Conservation (phyloP, 2,113 vertebrate species). For the Coptodon bakossiorum region DNA sequence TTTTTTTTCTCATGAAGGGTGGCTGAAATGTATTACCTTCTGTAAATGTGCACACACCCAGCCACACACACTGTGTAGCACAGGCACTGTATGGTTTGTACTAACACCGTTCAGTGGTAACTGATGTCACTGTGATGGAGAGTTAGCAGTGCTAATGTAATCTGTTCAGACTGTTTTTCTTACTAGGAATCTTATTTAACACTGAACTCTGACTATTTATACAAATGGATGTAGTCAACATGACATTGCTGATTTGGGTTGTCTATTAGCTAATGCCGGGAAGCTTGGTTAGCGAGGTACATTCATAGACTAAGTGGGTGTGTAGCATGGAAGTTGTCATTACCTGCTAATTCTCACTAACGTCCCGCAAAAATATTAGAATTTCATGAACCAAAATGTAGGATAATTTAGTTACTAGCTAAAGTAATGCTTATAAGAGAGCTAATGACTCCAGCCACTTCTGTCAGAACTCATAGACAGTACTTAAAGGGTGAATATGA, state of each 20-base stretch:
- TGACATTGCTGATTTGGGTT: neutral
- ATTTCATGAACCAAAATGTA: neutral
- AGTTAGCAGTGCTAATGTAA: neutral
- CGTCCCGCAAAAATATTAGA: fast-evolving
- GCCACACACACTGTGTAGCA: neutral
- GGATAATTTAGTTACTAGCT: neutral
- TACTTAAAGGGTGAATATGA: neutral
- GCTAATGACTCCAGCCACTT: neutral
- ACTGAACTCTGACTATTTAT: neutral
- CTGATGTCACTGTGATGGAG: neutral
- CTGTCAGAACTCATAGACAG: neutral
- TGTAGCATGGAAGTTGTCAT: neutral
- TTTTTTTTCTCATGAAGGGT: neutral
- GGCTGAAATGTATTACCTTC: neutral
- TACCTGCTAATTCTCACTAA: neutral
- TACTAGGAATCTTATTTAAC: neutral
- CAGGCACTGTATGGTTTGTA: neutral
- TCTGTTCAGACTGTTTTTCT: neutral
- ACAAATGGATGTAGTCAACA: neutral
- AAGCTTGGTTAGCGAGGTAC: neutral
- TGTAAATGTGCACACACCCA: neutral
- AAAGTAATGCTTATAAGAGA: neutral
- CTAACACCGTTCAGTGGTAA: neutral
- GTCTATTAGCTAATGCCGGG: neutral
- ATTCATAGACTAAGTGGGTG: neutral